Conservation (phyloP, 1,140 invertebrate genomes). For the Sinonovacula constricta region DNA sequence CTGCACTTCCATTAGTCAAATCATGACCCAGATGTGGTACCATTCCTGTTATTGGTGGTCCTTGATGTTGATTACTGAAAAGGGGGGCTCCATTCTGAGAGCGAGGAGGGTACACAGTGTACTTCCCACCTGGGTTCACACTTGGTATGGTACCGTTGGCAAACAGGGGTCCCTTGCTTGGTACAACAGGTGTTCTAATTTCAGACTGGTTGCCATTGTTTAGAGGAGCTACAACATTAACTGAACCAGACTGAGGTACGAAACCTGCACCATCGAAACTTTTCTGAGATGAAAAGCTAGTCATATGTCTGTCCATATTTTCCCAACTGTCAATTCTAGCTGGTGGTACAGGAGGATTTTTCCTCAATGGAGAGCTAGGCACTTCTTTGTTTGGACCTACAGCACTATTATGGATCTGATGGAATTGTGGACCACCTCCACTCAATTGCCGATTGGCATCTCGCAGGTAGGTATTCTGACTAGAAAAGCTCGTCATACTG, state of each 20-base stretch:
- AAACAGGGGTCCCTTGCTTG: neutral
- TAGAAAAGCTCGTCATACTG: too few species aligned
- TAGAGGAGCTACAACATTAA: neutral
- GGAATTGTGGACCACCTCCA: too few species aligned
- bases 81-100: neutral
- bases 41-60: neutral
- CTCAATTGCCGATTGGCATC: too few species aligned
- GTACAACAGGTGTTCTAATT: neutral
- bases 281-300: neutral
- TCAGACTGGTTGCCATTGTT: neutral
- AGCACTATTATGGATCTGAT: too few species aligned
- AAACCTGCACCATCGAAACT: neutral
- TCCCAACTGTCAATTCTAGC: slow-evolving; percentile 48
- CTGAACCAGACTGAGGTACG: neutral
- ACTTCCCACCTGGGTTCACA: neutral
- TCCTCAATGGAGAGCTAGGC: neutral
- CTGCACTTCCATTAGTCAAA: neutral
- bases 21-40: neutral
- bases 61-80: neutral
- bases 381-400: too few species aligned
- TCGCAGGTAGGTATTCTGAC: too few species aligned
- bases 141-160: neutral
- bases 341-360: slow-evolving; percentile 32
- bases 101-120: neutral
- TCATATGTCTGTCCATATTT: slow-evolving; percentile 40